These are phyloP conservation scores for Pogonomyrmex barbatus DNA, from an alignment of 1,140 invertebrate species.

Conservation along the genomic window DNA sequence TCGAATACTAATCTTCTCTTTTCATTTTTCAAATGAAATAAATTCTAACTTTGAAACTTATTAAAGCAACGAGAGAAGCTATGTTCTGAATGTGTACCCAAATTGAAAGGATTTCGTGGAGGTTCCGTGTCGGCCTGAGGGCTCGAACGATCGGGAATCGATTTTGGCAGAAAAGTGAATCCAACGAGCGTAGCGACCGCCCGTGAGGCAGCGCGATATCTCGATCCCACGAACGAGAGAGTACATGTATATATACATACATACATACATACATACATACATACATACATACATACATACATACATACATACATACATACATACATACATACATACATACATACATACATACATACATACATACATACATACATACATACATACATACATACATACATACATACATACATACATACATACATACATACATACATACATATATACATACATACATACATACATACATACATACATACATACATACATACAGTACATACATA, in stretches of 20 bases:
- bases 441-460: no score
- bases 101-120: conserved; percentile 37
- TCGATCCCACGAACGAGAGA: conserved; percentile 35
- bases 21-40: background rate
- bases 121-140: conserved; percentile 16
- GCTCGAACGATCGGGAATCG: conserved; percentile 72
- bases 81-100: background rate
- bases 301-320: no score
- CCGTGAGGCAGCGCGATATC: conserved; percentile 64
- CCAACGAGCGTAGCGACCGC: conserved; percentile 70
- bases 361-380: no score
- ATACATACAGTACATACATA: no score
- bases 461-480: no score
- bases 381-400: no score
- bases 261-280: no score
- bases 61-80: background rate
- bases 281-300: no score
- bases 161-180: conserved; percentile 78
- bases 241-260: background rate
- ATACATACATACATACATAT: no score
- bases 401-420: no score
- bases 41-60: background rate
- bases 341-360: no score
- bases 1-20: background rate
- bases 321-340: no score